Percentiles rank a stretch among this genome's conserved stretches.
phyloP scores from a whole-genome alignment of 2,797 vertebrate species.

The Phrynocephalus vlangalii region DNA sequence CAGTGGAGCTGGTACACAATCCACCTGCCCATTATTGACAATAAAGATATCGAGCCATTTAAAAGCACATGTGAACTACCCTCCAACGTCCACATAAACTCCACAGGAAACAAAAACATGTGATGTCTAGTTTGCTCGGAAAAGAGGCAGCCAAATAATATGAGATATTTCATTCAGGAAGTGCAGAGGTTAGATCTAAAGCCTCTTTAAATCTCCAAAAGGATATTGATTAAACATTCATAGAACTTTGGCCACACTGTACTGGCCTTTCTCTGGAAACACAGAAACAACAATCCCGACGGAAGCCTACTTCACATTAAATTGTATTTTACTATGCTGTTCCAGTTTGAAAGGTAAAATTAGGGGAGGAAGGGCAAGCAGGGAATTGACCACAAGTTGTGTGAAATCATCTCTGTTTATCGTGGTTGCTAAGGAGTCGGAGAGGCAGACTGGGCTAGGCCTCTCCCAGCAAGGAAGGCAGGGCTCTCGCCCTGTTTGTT shows the following conservation, averaged over 20 bases:
- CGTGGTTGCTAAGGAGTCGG: conserved; percentile 10
- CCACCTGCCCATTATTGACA: neutral
- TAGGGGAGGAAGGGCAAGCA: neutral
- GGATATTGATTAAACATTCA: neutral
- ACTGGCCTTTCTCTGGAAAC: neutral
- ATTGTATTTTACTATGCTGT: neutral
- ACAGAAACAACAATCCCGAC: neutral
- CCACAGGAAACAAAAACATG: neutral
- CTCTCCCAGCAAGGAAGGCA: neutral
- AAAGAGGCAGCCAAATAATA: neutral
- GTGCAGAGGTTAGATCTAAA: neutral
- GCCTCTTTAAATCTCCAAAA: neutral
- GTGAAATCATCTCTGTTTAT: neutral
- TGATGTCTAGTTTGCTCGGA: neutral
- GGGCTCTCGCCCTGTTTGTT: neutral
- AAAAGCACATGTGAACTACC: neutral
- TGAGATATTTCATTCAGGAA: neutral
- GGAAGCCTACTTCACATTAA: neutral
- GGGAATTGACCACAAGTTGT: neutral
- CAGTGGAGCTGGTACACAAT: neutral
- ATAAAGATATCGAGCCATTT: neutral
- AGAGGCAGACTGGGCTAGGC: neutral
- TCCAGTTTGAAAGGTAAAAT: neutral
- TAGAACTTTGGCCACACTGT: neutral
- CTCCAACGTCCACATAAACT: neutral